phyloP scores from a whole-genome alignment of 1,140 invertebrate genomes.

The Metopolophium dirhodum region DNA sequence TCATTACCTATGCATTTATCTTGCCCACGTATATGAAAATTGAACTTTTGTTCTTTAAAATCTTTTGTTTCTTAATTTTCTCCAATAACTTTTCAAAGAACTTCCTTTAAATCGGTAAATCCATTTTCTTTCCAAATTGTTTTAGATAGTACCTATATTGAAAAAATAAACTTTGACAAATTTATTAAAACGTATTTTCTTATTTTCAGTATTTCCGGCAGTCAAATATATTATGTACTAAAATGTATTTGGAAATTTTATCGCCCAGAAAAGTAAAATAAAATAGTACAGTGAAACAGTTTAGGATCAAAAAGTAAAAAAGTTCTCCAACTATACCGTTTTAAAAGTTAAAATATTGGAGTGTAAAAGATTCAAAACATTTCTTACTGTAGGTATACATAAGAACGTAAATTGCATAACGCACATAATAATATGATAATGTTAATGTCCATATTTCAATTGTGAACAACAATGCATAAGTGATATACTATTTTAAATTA shows the following conservation, averaged over 20 bases:
- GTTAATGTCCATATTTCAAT: neutral
- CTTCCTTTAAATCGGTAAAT: neutral
- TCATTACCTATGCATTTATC: too few species aligned
- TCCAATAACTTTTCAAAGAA: neutral
- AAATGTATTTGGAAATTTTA: neutral
- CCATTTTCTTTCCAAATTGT: neutral
- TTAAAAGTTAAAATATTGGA: neutral
- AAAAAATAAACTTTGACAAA: neutral
- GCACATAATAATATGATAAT: too few species aligned
- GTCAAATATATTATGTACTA: neutral
- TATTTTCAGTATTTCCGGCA: neutral
- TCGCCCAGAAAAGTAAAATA: neutral
- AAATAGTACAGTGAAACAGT: neutral
- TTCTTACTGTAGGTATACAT: neutral
- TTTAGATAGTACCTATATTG: neutral
- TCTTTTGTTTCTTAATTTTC: neutral
- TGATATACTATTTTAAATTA: neutral
- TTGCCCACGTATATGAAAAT: neutral
- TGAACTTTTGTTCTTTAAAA: neutral
- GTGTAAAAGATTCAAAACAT: neutral
- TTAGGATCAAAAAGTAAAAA: neutral
- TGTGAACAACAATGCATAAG: neutral
- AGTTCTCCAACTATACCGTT: neutral
- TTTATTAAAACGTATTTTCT: neutral
- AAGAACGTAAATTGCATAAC: neutral